These are phyloP conservation scores for Pseudochromis fuscus DNA, from an alignment of 2,797 vertebrate genomes.

Conservation along the genomic window DNA sequence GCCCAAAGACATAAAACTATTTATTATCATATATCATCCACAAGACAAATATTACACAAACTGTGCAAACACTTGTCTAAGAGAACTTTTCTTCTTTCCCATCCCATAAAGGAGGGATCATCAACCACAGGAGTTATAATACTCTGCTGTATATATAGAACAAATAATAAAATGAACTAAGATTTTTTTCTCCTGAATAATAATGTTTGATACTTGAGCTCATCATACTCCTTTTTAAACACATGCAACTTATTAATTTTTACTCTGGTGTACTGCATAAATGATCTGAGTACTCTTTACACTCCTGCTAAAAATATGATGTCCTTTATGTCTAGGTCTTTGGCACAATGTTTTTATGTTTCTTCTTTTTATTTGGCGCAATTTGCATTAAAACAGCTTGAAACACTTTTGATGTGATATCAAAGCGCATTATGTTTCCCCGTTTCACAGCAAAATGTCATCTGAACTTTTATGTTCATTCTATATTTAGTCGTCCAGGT, in stretches of 20 bases:
- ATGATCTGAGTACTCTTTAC: not conserved
- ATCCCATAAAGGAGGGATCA: too few relatives aligned
- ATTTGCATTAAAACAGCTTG: not conserved
- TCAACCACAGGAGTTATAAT: too few relatives aligned
- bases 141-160: too few relatives aligned
- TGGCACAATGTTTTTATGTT: not conserved
- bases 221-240: not conserved
- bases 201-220: too few relatives aligned
- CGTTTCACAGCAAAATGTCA: slow-evolving; percentile 21
- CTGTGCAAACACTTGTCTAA: too few relatives aligned
- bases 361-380: too few relatives aligned
- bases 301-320: slow-evolving; percentile 14
- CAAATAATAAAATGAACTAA: too few relatives aligned
- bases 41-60: too few relatives aligned
- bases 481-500: slow-evolving; percentile 39
- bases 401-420: slow-evolving; percentile 17
- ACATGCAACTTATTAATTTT: not conserved
- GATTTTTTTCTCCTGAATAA: too few relatives aligned
- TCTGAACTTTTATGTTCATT: slow-evolving; percentile 9
- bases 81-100: too few relatives aligned
- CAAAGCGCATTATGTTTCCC: slow-evolving; percentile 16
- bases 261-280: not conserved
- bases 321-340: not conserved
- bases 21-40: too few relatives aligned
- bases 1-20: too few relatives aligned